Percentiles rank a stretch among this genome's conserved stretches.
phyloP scores from a whole-genome alignment of 2,797 vertebrate genomes.

The Chaunax sp. region DNA sequence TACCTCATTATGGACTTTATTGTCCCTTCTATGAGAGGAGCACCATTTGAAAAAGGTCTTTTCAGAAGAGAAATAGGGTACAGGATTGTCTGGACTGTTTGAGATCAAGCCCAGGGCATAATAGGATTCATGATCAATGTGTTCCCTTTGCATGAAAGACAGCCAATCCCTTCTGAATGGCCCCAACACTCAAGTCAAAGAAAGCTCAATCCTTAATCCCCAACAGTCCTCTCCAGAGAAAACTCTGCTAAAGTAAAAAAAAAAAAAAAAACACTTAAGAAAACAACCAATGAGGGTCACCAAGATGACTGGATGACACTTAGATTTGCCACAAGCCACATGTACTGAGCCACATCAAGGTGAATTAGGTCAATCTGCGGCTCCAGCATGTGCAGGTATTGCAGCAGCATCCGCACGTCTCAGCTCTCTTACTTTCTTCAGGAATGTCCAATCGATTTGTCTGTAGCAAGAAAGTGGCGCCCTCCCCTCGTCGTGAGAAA shows the following conservation, averaged over 20 bases:
- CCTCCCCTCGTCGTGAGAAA: constrained; percentile 70
- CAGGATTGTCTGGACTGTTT: constrained; percentile 26
- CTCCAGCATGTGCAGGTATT: not conserved
- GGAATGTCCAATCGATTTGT: constrained; percentile 81
- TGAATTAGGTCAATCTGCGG: constrained; percentile 28
- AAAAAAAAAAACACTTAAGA: not conserved
- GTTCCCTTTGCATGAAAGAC: constrained; percentile 40
- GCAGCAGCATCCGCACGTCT: constrained; percentile 8
- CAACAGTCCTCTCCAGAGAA: constrained; percentile 24
- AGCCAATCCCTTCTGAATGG: constrained; percentile 46
- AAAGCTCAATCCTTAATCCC: constrained; percentile 24
- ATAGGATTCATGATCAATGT: constrained; percentile 64
- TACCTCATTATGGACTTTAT: too few species aligned
- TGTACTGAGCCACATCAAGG: constrained; percentile 22
- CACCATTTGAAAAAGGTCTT: constrained; percentile 16
- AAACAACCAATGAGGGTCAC: constrained; percentile 17
- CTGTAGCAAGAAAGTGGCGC: constrained; percentile 56
- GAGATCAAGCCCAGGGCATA: constrained; percentile 39
- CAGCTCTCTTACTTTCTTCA: constrained; percentile 54
- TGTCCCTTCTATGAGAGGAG: constrained; percentile 11
- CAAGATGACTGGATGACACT: not conserved
- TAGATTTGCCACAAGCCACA: constrained; percentile 5
- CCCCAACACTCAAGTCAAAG: constrained; percentile 34
- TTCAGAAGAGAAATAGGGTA: constrained; percentile 14
- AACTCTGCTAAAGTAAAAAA: not conserved